Evolutionary conservation across 2,113 vertebrate genomes (phyloP), one percentile per base, ranked within the genome.

Genomic region (Xenus cinereus): DNA sequence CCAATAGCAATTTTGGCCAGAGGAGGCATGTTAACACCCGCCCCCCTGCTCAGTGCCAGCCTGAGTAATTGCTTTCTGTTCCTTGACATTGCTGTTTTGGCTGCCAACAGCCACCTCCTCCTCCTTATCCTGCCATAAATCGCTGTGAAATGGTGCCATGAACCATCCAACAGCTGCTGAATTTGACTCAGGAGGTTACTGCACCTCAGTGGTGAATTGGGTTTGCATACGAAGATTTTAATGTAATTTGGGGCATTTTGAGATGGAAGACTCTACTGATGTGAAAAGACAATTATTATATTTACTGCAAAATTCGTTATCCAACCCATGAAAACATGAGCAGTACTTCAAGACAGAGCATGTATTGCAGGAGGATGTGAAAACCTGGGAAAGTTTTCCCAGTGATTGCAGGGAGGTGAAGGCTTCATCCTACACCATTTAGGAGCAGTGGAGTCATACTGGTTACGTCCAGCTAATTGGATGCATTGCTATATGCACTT

Each of bases 141-240:
- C 1, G 0, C 79, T 75, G 45, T 50, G 76, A 93, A 94, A 83
- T 0, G 1, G 76, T 53, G 56, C 87, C 2, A 0, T 64, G 62
- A 90, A 51, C 4, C 7, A 80, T 62, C 68, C 89, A 74, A 60
- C 88, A 93, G 68, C 90, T 95, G 85, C 82, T 95, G 77, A 84
- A 89, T 84, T 74, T 78, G 57, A 89, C 67, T 50, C 56, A 72
- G 79, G 90, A 89, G 32, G 43, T 23, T 59, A 57, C 43, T 87
- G 59, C 63, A 79, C 62, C 72, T 90, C 78, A 67, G 59, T 10
- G 9, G 43, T 28, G 35, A 94, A 89, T 33, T 39, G 32, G 27
- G 41, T 95, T 84, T 91, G 41, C 37, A 39, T 74, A 84, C 56
- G 53, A 87, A 94, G 87, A 64, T 79, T 89, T 85, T 84, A 72